Percentiles rank a stretch among this genome's conserved stretches.
phyloP scores from a whole-genome alignment of 2,113 vertebrate species.

The Physeter macrocephalus region DNA sequence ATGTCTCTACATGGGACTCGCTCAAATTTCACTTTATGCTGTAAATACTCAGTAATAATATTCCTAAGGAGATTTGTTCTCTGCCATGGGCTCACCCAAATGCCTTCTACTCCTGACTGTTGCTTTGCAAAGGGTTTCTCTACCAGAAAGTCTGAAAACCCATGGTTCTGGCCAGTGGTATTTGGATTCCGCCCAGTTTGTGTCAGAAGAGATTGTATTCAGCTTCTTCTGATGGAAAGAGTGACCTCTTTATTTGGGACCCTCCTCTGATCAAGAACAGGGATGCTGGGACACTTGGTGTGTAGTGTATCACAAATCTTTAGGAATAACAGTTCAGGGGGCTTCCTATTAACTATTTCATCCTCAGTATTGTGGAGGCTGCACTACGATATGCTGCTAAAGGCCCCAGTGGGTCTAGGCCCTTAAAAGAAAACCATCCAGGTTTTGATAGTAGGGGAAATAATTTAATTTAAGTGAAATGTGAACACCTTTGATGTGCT shows the following conservation, averaged over 20 bases:
- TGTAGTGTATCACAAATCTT: not conserved
- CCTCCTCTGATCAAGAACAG: not conserved
- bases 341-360: not conserved
- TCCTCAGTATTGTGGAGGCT: not conserved
- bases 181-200: not conserved
- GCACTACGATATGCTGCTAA: not conserved
- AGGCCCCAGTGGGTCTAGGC: not conserved
- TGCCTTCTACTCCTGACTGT: not conserved
- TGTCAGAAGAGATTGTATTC: not conserved
- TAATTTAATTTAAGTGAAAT: not conserved
- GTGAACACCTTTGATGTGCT: not conserved
- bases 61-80: not conserved
- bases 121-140: not conserved
- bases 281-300: not conserved
- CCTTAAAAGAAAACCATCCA: not conserved
- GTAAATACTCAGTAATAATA: not conserved
- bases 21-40: not conserved
- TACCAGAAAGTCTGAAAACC: not conserved
- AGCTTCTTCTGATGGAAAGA: not conserved
- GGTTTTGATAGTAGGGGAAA: not conserved
- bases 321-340: not conserved
- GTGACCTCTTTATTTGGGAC: not conserved
- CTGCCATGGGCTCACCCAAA: rapidly evolving
- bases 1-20: not conserved
- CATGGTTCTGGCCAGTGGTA: not conserved